A percentile compares a stretch with the other conserved stretches of the same genome.
phyloP scores from a whole-genome alignment of 2,797 vertebrate species.

The Gallinago stenura region DNA sequence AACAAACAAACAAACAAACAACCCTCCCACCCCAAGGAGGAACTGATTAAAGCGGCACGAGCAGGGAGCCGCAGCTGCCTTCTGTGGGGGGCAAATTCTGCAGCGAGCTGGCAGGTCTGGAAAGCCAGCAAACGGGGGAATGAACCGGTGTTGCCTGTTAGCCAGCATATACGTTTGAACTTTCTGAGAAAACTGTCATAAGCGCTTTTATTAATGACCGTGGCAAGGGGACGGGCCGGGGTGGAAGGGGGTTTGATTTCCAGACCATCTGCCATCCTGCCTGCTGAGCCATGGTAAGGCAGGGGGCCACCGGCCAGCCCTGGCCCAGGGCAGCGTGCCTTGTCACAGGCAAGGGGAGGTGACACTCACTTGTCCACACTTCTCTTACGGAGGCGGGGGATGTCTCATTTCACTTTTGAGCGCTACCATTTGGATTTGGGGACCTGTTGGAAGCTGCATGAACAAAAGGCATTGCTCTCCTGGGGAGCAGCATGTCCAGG shows the following conservation, averaged over 20 bases:
- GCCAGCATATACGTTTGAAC: not conserved
- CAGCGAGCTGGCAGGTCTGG: not conserved
- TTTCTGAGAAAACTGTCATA: not conserved
- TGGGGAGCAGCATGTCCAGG: not conserved
- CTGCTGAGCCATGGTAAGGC: not conserved
- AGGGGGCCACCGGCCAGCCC: not conserved
- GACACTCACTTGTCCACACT: rapidly evolving
- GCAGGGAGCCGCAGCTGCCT: not conserved
- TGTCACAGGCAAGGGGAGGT: not conserved
- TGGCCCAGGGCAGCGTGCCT: not conserved
- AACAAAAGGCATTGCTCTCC: not conserved
- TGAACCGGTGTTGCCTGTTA: not conserved
- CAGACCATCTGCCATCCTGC: not conserved
- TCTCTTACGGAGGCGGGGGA: not conserved
- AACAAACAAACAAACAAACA: slow-evolving; percentile 36
- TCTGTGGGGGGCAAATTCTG: not conserved
- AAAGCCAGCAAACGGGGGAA: not conserved
- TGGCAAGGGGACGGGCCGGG: not conserved
- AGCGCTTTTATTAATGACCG: not conserved
- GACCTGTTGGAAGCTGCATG: not conserved
- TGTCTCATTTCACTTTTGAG: not conserved
- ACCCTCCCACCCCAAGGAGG: not conserved
- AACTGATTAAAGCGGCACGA: not conserved
- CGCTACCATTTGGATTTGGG: not conserved
- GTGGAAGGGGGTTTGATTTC: not conserved